Conservation (phyloP, 2,888 invertebrate genomes). For the Hirtodrosophila cameraria region DNA sequence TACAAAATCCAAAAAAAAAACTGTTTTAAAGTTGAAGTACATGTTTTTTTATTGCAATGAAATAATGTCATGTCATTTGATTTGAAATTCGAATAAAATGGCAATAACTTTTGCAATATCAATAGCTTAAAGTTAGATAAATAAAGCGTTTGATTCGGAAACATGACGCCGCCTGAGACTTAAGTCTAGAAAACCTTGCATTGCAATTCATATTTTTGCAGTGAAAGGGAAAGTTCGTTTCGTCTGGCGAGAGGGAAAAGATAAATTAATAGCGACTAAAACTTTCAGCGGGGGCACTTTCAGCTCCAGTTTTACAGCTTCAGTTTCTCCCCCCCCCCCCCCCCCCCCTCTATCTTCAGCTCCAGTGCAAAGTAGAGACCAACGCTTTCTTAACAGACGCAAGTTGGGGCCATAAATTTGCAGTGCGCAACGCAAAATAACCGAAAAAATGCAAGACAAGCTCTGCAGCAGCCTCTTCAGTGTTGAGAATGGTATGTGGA, state of each 20-base stretch:
- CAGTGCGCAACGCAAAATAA: slow-evolving; percentile 61
- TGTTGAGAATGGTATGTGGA: background rate
- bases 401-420: slow-evolving; percentile 72
- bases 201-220: slow-evolving; percentile 54
- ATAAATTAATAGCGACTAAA: slow-evolving; percentile 68
- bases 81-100: too few relatives aligned
- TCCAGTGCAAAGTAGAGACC: slow-evolving; percentile 8
- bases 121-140: slow-evolving; percentile 4
- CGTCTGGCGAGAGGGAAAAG: slow-evolving; percentile 15
- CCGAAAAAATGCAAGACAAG: slow-evolving; percentile 69
- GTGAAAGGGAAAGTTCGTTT: slow-evolving; percentile 52
- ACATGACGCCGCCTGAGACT: slow-evolving; percentile 22
- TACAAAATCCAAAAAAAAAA: too few relatives aligned
- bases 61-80: too few relatives aligned
- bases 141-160: slow-evolving; percentile 13
- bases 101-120: background rate
- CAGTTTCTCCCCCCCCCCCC: background rate
- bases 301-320: slow-evolving; percentile 35
- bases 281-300: slow-evolving; percentile 56
- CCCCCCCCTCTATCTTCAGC: background rate
- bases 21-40: too few relatives aligned
- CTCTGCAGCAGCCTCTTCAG: slow-evolving; percentile 41
- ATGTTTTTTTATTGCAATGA: too few relatives aligned
- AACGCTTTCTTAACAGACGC: slow-evolving; percentile 40
- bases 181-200: slow-evolving; percentile 29